Evolutionary conservation across 2,797 vertebrate species (phyloP).

Genomic region (Helostoma temminkii): DNA sequence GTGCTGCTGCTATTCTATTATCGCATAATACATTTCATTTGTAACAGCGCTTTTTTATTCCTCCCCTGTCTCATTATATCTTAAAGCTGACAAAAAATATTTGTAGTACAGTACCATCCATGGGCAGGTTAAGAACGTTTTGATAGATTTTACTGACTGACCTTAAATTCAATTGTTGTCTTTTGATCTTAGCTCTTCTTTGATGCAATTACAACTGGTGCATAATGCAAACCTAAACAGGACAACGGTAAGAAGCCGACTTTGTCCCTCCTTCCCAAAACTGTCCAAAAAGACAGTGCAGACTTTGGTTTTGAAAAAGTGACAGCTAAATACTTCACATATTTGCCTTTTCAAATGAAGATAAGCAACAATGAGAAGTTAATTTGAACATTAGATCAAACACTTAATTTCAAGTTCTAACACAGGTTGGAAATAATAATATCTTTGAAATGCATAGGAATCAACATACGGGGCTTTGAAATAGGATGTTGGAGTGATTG

Average conservation of each 20-base stretch:
- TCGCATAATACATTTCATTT: constrained; percentile 63
- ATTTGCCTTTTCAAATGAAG: constrained; percentile 8
- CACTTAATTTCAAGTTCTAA: constrained; percentile 49
- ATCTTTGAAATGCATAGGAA: constrained; percentile 39
- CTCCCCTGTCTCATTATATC: constrained; percentile 54
- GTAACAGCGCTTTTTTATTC: constrained; percentile 49
- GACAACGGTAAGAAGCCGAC: constrained; percentile 12
- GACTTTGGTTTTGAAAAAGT: constrained; percentile 23
- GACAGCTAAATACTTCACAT: neutral
- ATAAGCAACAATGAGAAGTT: constrained; percentile 49
- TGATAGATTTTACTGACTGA: constrained; percentile 20
- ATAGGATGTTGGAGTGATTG: constrained; percentile 41
- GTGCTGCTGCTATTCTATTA: constrained; percentile 38
- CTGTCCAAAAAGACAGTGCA: constrained; percentile 18
- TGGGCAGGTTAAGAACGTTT: neutral
- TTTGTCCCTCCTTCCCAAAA: neutral
- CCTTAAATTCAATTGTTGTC: constrained; percentile 17
- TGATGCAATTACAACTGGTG: constrained; percentile 14
- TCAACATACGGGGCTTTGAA: constrained; percentile 57
- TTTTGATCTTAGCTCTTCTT: constrained; percentile 24
- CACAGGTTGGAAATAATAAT: constrained; percentile 48
- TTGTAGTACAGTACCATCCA: constrained; percentile 44
- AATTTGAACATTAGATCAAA: constrained; percentile 58
- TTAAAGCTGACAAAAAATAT: constrained; percentile 49
- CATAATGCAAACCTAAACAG: no score